Evolutionary conservation across 2,888 invertebrate genomes (phyloP), one percentile per base, ranked within the genome.

Genomic region (Pyrgus malvae): DNA sequence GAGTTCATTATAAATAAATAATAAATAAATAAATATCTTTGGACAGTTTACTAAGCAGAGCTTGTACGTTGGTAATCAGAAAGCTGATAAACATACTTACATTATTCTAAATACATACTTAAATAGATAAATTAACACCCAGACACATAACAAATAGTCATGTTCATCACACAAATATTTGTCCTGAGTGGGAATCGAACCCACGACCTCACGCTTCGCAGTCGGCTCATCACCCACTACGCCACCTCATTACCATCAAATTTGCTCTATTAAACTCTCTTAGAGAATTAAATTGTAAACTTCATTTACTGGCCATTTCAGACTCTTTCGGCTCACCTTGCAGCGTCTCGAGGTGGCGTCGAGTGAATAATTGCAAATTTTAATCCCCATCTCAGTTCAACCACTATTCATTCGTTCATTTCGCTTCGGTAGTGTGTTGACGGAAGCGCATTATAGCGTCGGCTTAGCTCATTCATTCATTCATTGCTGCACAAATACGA

Each of bases 341-440:
- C 3, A 33, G 25, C 49, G 49, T 31, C 49, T 40, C 19, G 17
- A 23, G 35, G 25, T 35, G 38, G 33, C 35, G 50, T 50, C 50
- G 25, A 50, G 50, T 50, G 50, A 42, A 42, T 50, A 50, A 50
- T 50, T 42, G 42, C 41, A 41, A 42, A 33, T 25, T 50, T 50
- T 41, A 50, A 50, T 42, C 33, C 16, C 17, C 25, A 42, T 50
- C 42, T 23, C 33, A 21, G 50, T 50, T 41, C 50, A 23, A 23
- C 17, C 16, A n/a, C 29, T 12, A 31, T 33, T 31, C 29, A 27
- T n/a, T 16, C 14, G 21, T 31, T 17, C 41, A 12, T 27, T 17
- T 11, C 16, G 16, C 3, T 21, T 16, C 3, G 27, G 23, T 23
- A 35, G 35, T 37, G 37, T 23, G 48, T 25, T 3, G 42, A 17